Evolutionary conservation across 2,113 vertebrate species (phyloP).

Genomic region (Phalacrocorax brasilianus): DNA sequence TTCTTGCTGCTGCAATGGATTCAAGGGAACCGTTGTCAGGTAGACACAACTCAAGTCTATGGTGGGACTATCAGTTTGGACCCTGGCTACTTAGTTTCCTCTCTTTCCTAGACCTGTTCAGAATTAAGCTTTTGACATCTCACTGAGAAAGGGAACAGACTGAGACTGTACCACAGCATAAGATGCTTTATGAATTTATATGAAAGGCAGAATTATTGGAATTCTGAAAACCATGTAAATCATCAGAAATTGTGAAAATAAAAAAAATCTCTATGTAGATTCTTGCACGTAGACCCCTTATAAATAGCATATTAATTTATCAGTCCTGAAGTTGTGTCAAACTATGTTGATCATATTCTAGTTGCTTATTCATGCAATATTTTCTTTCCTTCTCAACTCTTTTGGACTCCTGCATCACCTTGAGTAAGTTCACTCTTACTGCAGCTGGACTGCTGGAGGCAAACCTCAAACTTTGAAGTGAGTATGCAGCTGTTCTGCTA

Average conservation of each 20-base stretch:
- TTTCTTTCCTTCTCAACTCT: neutral
- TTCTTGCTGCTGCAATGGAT: neutral
- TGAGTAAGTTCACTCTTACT: neutral
- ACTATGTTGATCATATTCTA: neutral
- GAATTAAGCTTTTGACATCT: neutral
- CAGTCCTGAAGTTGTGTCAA: neutral
- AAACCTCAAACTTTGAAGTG: neutral
- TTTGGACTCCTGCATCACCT: neutral
- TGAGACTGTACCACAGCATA: neutral
- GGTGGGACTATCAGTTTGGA: neutral
- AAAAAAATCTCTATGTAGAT: neutral
- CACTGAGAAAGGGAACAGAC: neutral
- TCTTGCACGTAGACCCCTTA: neutral
- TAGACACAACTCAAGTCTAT: neutral
- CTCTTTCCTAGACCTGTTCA: neutral
- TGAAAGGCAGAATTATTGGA: neutral
- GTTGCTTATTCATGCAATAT: neutral
- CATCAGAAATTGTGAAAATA: neutral
- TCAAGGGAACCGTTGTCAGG: neutral
- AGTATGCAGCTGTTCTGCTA: neutral
- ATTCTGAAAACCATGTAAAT: too few species aligned
- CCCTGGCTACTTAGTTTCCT: neutral
- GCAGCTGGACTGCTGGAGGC: neutral
- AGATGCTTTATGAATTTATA: neutral
- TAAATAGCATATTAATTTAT: neutral